Evolutionary conservation across 2,888 invertebrate genomes (phyloP), one percentile per base, ranked within the genome.

Genomic region (Argynnis bischoffii): DNA sequence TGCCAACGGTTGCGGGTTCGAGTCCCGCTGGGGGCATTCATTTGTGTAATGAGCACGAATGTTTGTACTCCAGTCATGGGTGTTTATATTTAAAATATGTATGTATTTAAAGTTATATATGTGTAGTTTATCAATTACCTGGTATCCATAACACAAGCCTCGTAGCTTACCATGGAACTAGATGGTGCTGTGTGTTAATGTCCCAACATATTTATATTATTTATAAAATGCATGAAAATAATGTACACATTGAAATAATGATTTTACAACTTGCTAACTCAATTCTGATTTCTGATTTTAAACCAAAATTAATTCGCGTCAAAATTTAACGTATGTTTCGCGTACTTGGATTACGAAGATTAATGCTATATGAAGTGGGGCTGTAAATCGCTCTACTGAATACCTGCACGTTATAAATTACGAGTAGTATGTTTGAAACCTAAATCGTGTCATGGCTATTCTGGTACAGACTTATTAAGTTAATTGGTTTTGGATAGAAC

Each of bases 351-450:
- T 57, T 57, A 57, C 46, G 46, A 57, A 57, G 57, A 57, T 57
- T 57, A 57, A 63, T 54, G 63, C 26, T 46, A 46, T 46, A 54
- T 63, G 54, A 54, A 53, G 46, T 63, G 63, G 53, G 26, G 46
- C 53, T 26, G 46, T 63, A 63, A 63, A 63, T 63, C 63, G 46
- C 54, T 26, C 46, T 26, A 59, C 57, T 63, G 47, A 63, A 55
- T 63, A 63, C 54, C 63, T 63, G 46, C 53, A 47, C 54, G 47
- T 63, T 63, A 47, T 63, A 63, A 54, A 63, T 63, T 63, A 16
- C 47, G 8, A 15, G 54, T 55, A 46, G 54, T 55, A 46, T 63
- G 16, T 63, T 46, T 54, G 54, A 53, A 55, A 47, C 53, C 53
- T 26, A 63, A 63, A 46, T 54, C 46, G 46, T 63, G 47, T 63